These are phyloP conservation scores for Crypturellus undulatus DNA, from an alignment of 2,113 vertebrate species.

Conservation along the genomic window DNA sequence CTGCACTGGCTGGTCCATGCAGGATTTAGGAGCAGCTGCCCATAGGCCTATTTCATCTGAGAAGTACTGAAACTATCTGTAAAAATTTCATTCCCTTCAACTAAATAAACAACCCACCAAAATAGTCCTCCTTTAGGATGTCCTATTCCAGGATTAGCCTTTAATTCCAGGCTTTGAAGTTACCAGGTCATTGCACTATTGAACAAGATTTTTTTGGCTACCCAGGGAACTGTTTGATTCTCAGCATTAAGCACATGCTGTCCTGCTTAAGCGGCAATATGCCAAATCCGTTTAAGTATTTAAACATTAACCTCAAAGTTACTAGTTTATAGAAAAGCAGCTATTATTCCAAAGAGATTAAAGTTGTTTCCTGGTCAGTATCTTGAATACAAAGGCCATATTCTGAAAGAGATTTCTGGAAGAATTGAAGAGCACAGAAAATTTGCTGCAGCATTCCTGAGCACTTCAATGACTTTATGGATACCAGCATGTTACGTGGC, in stretches of 20 bases:
- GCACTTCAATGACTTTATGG: rapidly evolving
- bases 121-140: background rate
- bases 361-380: background rate
- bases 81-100: background rate
- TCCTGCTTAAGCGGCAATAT: conserved; percentile 37
- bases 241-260: conserved; percentile 49
- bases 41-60: background rate
- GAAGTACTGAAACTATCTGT: rapidly evolving
- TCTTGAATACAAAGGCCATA: conserved; percentile 21
- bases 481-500: rapidly evolving
- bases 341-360: background rate
- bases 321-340: conserved; percentile 25
- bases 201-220: conserved; percentile 17
- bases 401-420: background rate
- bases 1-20: background rate
- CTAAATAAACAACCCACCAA: background rate
- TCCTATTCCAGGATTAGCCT: background rate
- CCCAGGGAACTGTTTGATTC: conserved; percentile 31
- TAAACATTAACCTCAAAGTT: conserved; percentile 68
- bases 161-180: background rate
- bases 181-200: background rate
- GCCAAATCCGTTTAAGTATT: conserved; percentile 60
- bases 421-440: background rate
- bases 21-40: background rate
- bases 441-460: background rate